These are phyloP conservation scores for Lates japonicus DNA, from an alignment of 2,797 vertebrate genomes.

Conservation along the genomic window DNA sequence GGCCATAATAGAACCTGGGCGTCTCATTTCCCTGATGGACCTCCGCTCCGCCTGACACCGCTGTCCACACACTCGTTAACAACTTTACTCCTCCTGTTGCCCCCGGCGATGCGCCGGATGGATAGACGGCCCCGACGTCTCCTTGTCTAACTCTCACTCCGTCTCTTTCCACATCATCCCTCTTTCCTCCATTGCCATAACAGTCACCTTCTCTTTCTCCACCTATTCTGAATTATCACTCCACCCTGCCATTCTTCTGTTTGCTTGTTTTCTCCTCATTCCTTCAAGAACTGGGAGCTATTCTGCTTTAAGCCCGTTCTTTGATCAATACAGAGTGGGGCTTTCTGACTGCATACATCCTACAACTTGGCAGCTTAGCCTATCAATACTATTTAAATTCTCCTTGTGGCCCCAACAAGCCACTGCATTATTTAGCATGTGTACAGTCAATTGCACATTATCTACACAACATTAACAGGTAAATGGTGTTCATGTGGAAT, in stretches of 20 bases:
- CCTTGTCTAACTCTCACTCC: slow-evolving; percentile 70
- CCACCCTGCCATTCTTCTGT: slow-evolving; percentile 23
- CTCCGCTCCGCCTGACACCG: slow-evolving; percentile 78
- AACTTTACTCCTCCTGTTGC: slow-evolving; percentile 82
- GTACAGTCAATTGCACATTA: slow-evolving; percentile 92
- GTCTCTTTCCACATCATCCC: slow-evolving; percentile 45
- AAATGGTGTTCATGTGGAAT: slow-evolving; percentile 75
- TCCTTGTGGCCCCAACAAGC: slow-evolving; percentile 90
- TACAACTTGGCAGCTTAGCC: slow-evolving; percentile 89
- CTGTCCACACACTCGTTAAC: slow-evolving; percentile 86
- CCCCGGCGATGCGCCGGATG: slow-evolving; percentile 68
- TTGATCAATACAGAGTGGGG: slow-evolving; percentile 87
- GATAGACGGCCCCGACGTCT: slow-evolving; percentile 75
- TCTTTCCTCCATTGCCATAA: slow-evolving; percentile 20
- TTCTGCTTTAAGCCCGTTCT: slow-evolving; percentile 71
- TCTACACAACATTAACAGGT: slow-evolving; percentile 91
- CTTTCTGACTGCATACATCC: slow-evolving; percentile 90
- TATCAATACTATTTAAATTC: slow-evolving; percentile 98
- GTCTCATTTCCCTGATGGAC: slow-evolving; percentile 87
- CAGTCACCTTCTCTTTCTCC: slow-evolving; percentile 31
- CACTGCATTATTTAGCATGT: slow-evolving; percentile 94
- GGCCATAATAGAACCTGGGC: slow-evolving; percentile 78
- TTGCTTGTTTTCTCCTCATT: slow-evolving; percentile 46
- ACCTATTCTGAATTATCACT: slow-evolving; percentile 38
- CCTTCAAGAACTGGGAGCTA: slow-evolving; percentile 55